phyloP scores from a whole-genome alignment of 2,888 invertebrate genomes.

The Phortica magna region DNA sequence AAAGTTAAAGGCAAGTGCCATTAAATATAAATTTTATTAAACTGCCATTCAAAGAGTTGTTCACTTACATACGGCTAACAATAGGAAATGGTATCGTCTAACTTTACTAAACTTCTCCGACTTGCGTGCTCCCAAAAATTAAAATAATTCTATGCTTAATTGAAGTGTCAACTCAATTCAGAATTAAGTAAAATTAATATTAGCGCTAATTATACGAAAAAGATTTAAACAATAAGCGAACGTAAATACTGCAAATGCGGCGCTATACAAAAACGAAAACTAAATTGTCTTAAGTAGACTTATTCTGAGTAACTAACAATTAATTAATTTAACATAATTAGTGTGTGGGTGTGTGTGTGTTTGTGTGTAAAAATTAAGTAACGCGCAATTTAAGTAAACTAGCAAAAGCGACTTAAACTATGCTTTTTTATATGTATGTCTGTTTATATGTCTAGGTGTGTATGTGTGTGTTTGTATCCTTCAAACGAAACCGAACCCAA shows the following conservation, averaged over 20 bases:
- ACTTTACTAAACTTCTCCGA: slow-evolving; percentile 4
- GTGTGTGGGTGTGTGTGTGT: neutral
- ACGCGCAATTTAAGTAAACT: slow-evolving; percentile 32
- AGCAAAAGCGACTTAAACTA: slow-evolving; percentile 32
- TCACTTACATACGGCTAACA: slow-evolving; percentile 61
- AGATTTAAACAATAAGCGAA: slow-evolving; percentile 63
- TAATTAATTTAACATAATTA: slow-evolving; percentile 9
- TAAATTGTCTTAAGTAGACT: slow-evolving; percentile 20
- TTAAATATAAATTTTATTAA: slow-evolving; percentile 26
- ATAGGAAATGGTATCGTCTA: slow-evolving; percentile 64
- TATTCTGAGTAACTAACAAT: slow-evolving; percentile 13
- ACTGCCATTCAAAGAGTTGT: slow-evolving; percentile 18
- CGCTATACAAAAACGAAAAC: slow-evolving; percentile 39
- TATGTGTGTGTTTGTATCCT: slow-evolving; percentile 17
- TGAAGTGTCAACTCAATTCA: slow-evolving; percentile 57
- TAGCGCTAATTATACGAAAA: slow-evolving; percentile 58
- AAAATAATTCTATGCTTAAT: neutral
- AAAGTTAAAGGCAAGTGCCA: neutral
- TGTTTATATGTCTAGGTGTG: neutral
- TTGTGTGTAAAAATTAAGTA: slow-evolving; percentile 25
- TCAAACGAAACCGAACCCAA: slow-evolving; percentile 43
- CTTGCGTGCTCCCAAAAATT: neutral
- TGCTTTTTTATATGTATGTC: neutral
- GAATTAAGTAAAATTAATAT: slow-evolving; percentile 46
- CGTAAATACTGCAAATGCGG: slow-evolving; percentile 68